Evolutionary conservation across 2,113 vertebrate species (phyloP), one percentile per base, ranked within the genome.

Genomic region (Sinocyclocheilus grahami): DNA sequence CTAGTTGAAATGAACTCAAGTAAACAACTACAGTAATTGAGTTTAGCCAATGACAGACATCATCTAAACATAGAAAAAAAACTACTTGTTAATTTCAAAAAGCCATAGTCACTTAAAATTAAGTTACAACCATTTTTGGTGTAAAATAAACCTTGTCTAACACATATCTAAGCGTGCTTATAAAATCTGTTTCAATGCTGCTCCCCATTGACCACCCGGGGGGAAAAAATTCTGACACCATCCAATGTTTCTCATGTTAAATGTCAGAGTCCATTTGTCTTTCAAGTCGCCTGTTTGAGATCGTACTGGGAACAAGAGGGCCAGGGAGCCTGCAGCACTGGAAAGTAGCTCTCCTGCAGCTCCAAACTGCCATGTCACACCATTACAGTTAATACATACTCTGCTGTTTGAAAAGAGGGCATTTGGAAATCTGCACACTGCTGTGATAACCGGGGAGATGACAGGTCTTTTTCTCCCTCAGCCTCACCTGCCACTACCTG

Each of bases 371-470:
- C 89, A 90, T 92, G 90, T 87, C 90, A 88, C 85, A 77, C 89
- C 87, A 92, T 93, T 91, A 92, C 62, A 83, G 90, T 90, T 93
- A 92, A 93, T 92, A 93, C 90, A 89, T 90, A 91, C 89, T 83
- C 88, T 80, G 85, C 89, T 24, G 65, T 89, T 91, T 91, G 89
- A 92, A 92, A 88, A 88, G 88, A 92, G 92, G 82, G 92, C 89
- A 92, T 93, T 93, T 87, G 72, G 90, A 90, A 91, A 94, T 86
- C 88, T 79, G 87, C 86, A 84, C 90, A 89, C 90, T 18, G 86
- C 92, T 93, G 91, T 93, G 93, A 94, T 93, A 93, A 93, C 89
- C 86, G 86, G 87, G 82, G 86, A 86, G 91, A 90, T 94, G 92
- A 93, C 92, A 93, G 91, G 74, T 85, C 83, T 53, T 75, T 60